Conservation (phyloP, 2,797 vertebrate species). For the Spinus pinus region DNA sequence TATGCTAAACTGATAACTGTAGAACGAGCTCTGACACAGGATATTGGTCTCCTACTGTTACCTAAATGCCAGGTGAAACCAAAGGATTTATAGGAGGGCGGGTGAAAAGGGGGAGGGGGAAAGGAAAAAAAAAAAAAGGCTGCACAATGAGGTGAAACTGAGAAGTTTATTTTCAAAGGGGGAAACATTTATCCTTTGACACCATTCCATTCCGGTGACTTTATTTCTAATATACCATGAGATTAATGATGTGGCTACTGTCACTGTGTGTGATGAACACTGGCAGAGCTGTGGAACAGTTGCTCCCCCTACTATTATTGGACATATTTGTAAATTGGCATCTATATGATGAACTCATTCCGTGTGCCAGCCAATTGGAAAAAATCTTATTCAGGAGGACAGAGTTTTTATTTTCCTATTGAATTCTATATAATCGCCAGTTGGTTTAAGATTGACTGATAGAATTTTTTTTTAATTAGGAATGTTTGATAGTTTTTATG, state of each 20-base stretch:
- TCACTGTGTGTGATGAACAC: slow-evolving; percentile 57
- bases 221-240: slow-evolving; percentile 65
- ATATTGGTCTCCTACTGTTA: slow-evolving; percentile 60
- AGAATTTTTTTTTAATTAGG: background rate
- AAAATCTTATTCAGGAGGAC: background rate
- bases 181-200: slow-evolving; percentile 65
- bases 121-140: background rate
- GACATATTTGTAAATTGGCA: slow-evolving; percentile 49
- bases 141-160: slow-evolving; percentile 46
- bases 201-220: slow-evolving; percentile 66
- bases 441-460: background rate
- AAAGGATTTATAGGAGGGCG: slow-evolving; percentile 35
- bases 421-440: background rate
- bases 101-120: background rate
- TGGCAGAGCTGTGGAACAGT: slow-evolving; percentile 65
- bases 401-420: background rate
- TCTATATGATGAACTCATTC: slow-evolving; percentile 36
- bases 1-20: slow-evolving; percentile 54
- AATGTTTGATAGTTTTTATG: background rate
- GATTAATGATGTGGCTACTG: slow-evolving; percentile 68
- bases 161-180: slow-evolving; percentile 56
- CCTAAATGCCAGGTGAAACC: slow-evolving; percentile 66
- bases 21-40: slow-evolving; percentile 58
- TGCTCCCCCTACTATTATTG: slow-evolving; percentile 65
- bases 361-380: background rate